Evolutionary conservation across 2,888 invertebrate species (phyloP), one percentile per base, ranked within the genome.

Genomic region (Scaptomyza flava): DNA sequence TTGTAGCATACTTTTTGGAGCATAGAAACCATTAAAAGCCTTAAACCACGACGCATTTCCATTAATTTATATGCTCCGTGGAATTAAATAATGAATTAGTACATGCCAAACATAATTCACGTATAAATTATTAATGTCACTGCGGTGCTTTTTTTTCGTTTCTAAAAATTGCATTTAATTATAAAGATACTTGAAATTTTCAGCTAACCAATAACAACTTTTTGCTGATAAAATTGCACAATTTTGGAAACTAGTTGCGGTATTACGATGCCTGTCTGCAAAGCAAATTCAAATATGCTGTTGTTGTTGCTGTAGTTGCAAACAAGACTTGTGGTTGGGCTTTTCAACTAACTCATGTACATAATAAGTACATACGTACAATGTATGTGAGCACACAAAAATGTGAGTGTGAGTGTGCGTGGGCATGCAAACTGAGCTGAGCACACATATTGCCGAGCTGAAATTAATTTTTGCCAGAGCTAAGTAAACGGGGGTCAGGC

Each of bases 381-480:
- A 1, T 17, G 14, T 43, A 33, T 51, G n/a, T 20, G 52, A 17
- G 11, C 20, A 14, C 12, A 31, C 3, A 1, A 11, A 34, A 34
- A 23, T n/a, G 43, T 6, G 30, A 31, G 51, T 30, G 38, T 56
- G n/a, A 14, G 34, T 53, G 34, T 53, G 56, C 27, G 47, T 42
- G 20, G 33, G 43, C 14, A 48, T 59, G 47, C 56, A 72, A 68
- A 68, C 57, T 31, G n/a, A 68, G 60, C 64, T 65, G 43, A 42
- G 31, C 45, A 58, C 50, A 68, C 54, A 57, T n/a, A 42, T 60
- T 46, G 46, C 31, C 30, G n/a, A n/a, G 65, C 53, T 61, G 61
- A 73, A 73, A 76, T 76, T 76, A 76, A 76, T 78, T 78, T 77
- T 66, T 60, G 31, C 69, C 48, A 36, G 58, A 27, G 47, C 43